Base-by-base conservation (phyloP, 1,140 invertebrate species). In the Ceratina calcarata region DNA sequence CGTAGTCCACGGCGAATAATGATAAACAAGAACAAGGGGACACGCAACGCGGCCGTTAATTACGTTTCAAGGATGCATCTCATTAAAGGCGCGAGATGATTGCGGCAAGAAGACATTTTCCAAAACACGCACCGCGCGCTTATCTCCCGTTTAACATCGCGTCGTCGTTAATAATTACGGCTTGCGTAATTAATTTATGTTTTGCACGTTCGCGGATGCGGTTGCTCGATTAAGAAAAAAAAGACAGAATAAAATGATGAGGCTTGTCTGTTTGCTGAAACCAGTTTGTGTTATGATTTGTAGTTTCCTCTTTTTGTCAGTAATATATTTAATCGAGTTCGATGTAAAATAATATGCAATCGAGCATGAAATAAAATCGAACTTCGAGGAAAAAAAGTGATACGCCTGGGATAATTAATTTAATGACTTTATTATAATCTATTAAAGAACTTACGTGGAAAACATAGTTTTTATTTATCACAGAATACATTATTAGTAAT, bases 161-260 rank as follows among this genome's bases (percentile, higher is more conserved):
- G 12, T 49, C 7, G 3, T 3, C 24, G 0, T 12, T 37, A 51
- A 22, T n/a, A 70, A 62, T 70, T 62, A 53, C n/a, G 3, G n/a
- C 73, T 55, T 70, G 49, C 75, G 15, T 70, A 70, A 78, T 78
- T 78, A 78, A 78, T 70, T 70, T 61, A 53, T 24, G 45, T 70
- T 70, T 62, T 45, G 37, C 37, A 16, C 57, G 16, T 12, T 45
- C 37, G 37, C 37, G 37, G 58, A 12, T 24, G 55, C 27, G 15
- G 4, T 22, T 16, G 16, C 6, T 10, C 16, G 71, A 55, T 49
- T 49, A 60, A n/a, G 37, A 45, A 45, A 45, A 45, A 10, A 32
- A 45, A 10, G 37, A 45, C 7, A 45, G 10, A 45, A 45, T 45
- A 45, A 45, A 45, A 45, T 45, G 37, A 45, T 45, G 37, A 16